Evolutionary conservation across 2,888 invertebrate genomes (phyloP).

Genomic region (Stegana nigrithorax): DNA sequence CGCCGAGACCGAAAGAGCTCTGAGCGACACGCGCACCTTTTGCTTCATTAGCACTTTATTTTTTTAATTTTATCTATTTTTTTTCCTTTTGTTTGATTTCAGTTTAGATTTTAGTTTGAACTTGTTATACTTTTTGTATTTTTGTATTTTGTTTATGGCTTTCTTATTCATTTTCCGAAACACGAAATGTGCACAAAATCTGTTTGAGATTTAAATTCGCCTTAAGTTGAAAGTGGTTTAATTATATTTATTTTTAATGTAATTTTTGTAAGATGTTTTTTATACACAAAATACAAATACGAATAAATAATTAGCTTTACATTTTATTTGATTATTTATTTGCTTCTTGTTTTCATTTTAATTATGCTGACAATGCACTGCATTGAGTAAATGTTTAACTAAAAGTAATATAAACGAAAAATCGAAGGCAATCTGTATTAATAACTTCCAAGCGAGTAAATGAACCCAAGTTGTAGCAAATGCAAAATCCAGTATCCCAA

Average conservation of each 20-base stretch:
- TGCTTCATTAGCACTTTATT: no score
- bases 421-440: slow-evolving; percentile 43
- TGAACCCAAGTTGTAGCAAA: slow-evolving; percentile 32
- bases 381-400: background rate
- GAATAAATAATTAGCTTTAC: slow-evolving; percentile 26
- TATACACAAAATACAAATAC: slow-evolving; percentile 10
- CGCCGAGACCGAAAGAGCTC: slow-evolving; percentile 36
- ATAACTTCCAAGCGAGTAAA: slow-evolving; percentile 53
- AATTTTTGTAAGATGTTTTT: background rate
- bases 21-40: no score
- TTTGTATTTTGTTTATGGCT: background rate
- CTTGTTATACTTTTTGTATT: background rate
- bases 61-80: background rate
- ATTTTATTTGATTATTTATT: background rate
- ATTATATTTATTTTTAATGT: background rate
- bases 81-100: slow-evolving; percentile 19
- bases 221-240: slow-evolving; percentile 27
- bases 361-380: background rate
- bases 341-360: no score
- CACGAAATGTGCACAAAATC: slow-evolving; percentile 10
- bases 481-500: no score
- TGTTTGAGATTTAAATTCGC: slow-evolving; percentile 1
- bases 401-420: slow-evolving; percentile 22
- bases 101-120: background rate
- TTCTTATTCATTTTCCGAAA: no score